Evolutionary conservation across 2,113 vertebrate genomes (phyloP).

Genomic region (Ochotona princeps): DNA sequence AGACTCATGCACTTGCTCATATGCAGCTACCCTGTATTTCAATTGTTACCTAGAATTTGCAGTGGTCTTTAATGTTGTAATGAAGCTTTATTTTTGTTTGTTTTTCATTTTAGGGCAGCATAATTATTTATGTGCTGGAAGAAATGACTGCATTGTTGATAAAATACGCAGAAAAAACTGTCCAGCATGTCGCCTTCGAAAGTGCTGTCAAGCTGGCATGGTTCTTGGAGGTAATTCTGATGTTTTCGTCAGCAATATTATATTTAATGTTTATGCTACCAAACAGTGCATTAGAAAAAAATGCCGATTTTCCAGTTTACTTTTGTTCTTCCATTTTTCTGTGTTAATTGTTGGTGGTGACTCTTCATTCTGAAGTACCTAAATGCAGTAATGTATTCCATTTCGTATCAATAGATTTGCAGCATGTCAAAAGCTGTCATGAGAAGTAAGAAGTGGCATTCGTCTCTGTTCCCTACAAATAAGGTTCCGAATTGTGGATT

Average conservation of each 20-base stretch:
- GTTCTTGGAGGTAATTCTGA: conserved; percentile 95
- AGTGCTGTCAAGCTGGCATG: conserved; percentile 99
- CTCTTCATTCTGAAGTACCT: background rate
- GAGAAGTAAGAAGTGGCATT: background rate
- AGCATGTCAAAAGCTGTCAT: background rate
- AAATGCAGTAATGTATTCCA: background rate
- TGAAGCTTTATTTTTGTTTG: background rate
- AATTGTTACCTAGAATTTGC: background rate
- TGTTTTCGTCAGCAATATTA: background rate
- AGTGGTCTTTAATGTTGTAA: conserved; percentile 20
- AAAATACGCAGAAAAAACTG: conserved; percentile 99
- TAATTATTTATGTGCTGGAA: conserved; percentile 98
- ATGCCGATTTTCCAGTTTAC: background rate
- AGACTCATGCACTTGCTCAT: background rate
- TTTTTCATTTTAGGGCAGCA: conserved; percentile 91
- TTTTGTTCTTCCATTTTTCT: background rate
- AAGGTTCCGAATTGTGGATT: background rate
- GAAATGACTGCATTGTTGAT: conserved; percentile 99
- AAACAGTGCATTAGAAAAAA: background rate
- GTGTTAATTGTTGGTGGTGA: background rate
- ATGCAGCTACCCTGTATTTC: background rate
- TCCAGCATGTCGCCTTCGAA: conserved; percentile 96
- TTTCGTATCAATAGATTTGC: background rate
- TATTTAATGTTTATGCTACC: background rate
- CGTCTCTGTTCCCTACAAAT: background rate